phyloP scores from a whole-genome alignment of 1,140 invertebrate species.

The Dysdera silvatica region DNA sequence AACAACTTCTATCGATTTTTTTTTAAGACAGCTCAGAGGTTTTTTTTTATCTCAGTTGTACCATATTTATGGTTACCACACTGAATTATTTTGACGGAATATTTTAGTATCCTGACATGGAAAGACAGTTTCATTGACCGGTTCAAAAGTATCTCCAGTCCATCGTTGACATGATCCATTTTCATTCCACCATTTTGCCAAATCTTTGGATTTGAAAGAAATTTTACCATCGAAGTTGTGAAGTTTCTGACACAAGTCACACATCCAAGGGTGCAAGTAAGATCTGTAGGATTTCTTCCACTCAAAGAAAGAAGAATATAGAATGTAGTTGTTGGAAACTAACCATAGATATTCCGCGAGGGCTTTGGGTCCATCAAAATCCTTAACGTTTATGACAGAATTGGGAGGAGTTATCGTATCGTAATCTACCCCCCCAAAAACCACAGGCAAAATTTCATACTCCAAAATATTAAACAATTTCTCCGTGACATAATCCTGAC shows the following conservation, averaged over 20 bases:
- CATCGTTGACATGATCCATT: slow-evolving; percentile 16
- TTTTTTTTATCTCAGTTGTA: too few relatives aligned
- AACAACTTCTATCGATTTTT: too few relatives aligned
- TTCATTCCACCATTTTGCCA: slow-evolving; percentile 37
- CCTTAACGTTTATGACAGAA: slow-evolving; percentile 32
- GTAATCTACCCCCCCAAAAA: slow-evolving; percentile 43
- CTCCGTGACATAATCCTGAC: slow-evolving; percentile 48
- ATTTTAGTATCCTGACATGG: slow-evolving; percentile 6
- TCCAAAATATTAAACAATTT: slow-evolving; percentile 39
- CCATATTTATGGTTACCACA: too few relatives aligned
- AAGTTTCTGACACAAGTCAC: slow-evolving; percentile 40
- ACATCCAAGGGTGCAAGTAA: slow-evolving; percentile 35
- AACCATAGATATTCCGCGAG: slow-evolving; percentile 25
- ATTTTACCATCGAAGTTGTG: slow-evolving; percentile 43
- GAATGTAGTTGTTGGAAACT: neutral
- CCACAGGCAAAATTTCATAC: slow-evolving; percentile 43
- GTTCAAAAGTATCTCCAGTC: slow-evolving; percentile 1
- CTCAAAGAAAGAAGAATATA: slow-evolving; percentile 19
- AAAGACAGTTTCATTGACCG: neutral
- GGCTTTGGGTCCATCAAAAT: slow-evolving; percentile 21
- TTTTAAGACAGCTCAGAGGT: too few relatives aligned
- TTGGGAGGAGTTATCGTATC: slow-evolving; percentile 21
- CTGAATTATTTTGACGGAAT: neutral
- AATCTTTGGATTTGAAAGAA: slow-evolving; percentile 34
- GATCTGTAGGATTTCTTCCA: slow-evolving; percentile 21